Evolutionary conservation across 2,888 invertebrate species (phyloP), one percentile per base, ranked within the genome.

Genomic region (Lasius fuliginosus): DNA sequence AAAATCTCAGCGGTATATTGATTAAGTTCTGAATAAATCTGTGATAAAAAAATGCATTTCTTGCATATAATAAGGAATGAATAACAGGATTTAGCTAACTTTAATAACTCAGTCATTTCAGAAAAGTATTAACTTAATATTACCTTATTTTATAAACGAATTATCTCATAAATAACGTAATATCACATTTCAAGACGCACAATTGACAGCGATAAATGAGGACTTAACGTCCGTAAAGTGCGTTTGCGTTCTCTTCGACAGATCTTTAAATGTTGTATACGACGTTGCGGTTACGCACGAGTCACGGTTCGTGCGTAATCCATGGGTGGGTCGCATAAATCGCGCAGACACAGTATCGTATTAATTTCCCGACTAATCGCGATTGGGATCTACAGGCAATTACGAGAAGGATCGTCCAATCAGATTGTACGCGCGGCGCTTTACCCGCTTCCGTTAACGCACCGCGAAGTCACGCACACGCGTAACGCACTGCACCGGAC

Each of bases 351-450:
- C 90, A 86, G 90, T 89, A 90, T 91, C 92, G 93, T 93, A 93
- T 93, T 93, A 93, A 93, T 93, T 93, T 93, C 92, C 93, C 91
- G 90, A 88, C 91, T 93, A 93, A 94, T 94, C 94, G 92, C 92
- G 93, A 94, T 94, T 91, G 92, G 91, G 93, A 94, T 94, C 94
- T 94, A 93, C 93, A 92, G 92, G 93, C 94, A 94, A 94, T 94
- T 94, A 93, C 93, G 92, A 91, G 92, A 85, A 92, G 92, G 91
- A 91, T 92, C 90, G 92, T 89, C 92, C 92, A 92, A 93, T 93
- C 89, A 88, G 90, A 90, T 90, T 84, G 87, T 46, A 60, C 85
- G 86, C 69, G 67, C 77, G 87, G 77, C 74, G 88, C 81, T 85
- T 84, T 85, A 62, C 87, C 46, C 84, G 88, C 85, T 90, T 89